Evolutionary conservation across 1,140 invertebrate species (phyloP), one percentile per base, ranked within the genome.

Genomic region (Patella vulgata): DNA sequence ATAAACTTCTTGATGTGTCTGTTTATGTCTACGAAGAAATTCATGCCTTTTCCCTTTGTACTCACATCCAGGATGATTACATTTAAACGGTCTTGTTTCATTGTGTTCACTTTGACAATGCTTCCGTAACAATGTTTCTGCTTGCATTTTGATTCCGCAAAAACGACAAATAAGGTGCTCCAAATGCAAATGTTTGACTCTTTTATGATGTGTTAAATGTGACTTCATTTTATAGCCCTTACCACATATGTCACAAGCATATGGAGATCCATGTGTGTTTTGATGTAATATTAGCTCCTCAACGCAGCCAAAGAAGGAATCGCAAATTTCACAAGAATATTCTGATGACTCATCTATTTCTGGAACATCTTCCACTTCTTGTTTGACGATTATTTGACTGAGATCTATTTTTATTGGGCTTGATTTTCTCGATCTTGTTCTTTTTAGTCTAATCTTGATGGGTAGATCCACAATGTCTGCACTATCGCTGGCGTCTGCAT

Each of bases 1-100:
- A 36, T 73, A 75, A 48, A 68, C 48, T 3, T 73, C 71, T 19
- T 71, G 62, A 60, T 83, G 81, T 39, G 76, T 75, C 50, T 67
- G 59, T 25, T 53, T 40, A 36, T 83, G 81, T 19, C 68, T 67
- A 21, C 67, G 43, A 6, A 77, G 42, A 23, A 61, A 54, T n/a
- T 68, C 55, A 31, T 58, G 68, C 54, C 70, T 77, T 30, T 52
- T 43, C 0, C 66, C 47, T 17, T 42, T 33, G 39, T 65, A 75
- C 17, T 40, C 57, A 43, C 75, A 77, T 9, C 62, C 66, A 1
- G 63, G 44, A 28, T 61, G 42, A 9, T 65, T 57, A 44, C 75
- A 77, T 8, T 44, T 12, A 39, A 77, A 77, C 12, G 75, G 68
- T n/a, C 61, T 68, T 8, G 27, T 23, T 12, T 67, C 62, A 9